Evolutionary conservation across 2,797 vertebrate species (phyloP), one percentile per base, ranked within the genome.

Genomic region (Geotria australis): DNA sequence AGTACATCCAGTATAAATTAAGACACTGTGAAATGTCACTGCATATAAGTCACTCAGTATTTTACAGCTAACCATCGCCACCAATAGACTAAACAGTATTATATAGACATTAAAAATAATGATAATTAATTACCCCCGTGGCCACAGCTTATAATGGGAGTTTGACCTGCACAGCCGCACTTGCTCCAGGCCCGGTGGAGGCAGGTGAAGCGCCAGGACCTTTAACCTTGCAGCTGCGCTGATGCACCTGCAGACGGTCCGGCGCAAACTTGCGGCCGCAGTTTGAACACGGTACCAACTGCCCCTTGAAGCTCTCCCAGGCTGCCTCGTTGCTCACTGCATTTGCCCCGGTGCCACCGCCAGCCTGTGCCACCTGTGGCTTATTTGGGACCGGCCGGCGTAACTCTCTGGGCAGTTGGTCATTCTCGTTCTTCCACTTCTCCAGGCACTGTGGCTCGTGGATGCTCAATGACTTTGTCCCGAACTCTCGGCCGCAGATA

Each of bases 391-490:
- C 57, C 10, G 65, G 58, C 55, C 8, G 57, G 48, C 63, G 63
- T 12, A 63, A 59, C 10, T 61, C 65, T 57, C 47, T 65, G 47
- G 68, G 67, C 49, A 70, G 65, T 48, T 1, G 63, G 12, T 64
- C 63, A n/a, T 71, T 71, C 61, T 69, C 65, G 56, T 12, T 61
- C 62, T 67, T 66, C 70, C 73, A 77, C 60, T 77, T 78, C 69
- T 71, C 74, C 59, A 78, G 62, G 63, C 74, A 77, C 7, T 78
- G 73, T 60, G 73, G 74, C 56, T 79, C 70, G 64, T 77, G 74
- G 59, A 76, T 77, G 49, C 63, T 47, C 47, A 77, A 70, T 8
- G 74, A 79, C 63, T 70, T 73, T 59, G 74, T 74, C 64, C 74
- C 73, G 46, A 73, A 76, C 58, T 76, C 70, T 63, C 62, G 66